Conservation (phyloP, 1,140 invertebrate genomes). For the Aplysia californica region DNA sequence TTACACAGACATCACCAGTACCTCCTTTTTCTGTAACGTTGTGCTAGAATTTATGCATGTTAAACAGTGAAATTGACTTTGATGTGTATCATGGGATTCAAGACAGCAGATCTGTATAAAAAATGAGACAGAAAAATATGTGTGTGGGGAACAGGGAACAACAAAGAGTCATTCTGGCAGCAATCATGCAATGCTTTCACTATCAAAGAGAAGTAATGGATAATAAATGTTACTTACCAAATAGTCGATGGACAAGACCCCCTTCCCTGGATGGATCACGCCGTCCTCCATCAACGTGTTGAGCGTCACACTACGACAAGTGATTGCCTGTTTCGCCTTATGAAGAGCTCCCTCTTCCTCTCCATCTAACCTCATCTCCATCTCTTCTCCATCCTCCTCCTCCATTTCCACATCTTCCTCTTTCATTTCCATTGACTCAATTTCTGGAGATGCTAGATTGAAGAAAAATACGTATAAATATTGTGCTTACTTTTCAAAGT, state of each 20-base stretch:
- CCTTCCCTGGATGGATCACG: slow-evolving; percentile 83
- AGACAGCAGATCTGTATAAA: too few species aligned
- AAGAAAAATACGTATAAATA: too few species aligned
- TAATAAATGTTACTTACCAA: slow-evolving; percentile 76
- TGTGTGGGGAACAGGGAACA: too few species aligned
- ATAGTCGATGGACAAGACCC: slow-evolving; percentile 88
- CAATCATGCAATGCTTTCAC: too few species aligned
- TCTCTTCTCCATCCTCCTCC: slow-evolving; percentile 59
- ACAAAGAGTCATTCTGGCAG: background rate
- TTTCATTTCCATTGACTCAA: background rate
- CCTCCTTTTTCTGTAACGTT: too few species aligned
- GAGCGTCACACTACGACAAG: slow-evolving; percentile 83
- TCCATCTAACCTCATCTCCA: slow-evolving; percentile 34
- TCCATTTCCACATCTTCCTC: slow-evolving; percentile 5
- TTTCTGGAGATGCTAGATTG: too few species aligned
- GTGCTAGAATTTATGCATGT: too few species aligned
- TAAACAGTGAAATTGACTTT: too few species aligned
- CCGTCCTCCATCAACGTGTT: slow-evolving; percentile 85
- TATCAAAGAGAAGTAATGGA: too few species aligned
- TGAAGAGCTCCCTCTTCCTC: slow-evolving; percentile 28
- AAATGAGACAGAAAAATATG: too few species aligned
- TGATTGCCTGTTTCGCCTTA: slow-evolving; percentile 45
- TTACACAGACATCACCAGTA: background rate
- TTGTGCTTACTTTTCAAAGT: too few species aligned
- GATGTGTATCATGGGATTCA: too few species aligned